phyloP scores from a whole-genome alignment of 2,888 invertebrate genomes.

The Pterobdella sp. region DNA sequence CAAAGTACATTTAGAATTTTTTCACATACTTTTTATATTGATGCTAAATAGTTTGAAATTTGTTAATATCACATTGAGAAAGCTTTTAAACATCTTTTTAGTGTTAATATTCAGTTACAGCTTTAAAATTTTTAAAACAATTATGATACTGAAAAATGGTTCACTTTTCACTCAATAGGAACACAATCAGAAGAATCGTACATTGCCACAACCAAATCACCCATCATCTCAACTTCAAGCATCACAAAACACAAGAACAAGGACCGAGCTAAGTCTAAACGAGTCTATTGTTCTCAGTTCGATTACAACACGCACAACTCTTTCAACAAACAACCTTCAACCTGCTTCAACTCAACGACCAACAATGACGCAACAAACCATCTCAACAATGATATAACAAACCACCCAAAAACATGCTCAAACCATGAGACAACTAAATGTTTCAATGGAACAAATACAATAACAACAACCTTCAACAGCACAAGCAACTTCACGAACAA shows the following conservation, averaged over 20 bases:
- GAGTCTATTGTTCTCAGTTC: not conserved
- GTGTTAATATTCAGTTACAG: not conserved
- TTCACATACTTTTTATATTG: too few relatives aligned
- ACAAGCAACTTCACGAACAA: not conserved
- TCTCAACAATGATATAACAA: not conserved
- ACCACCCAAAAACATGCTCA: not conserved
- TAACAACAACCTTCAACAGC: conserved; percentile 13
- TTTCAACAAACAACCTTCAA: too few relatives aligned
- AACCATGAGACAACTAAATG: not conserved
- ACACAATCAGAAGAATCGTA: not conserved
- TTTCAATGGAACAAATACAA: not conserved
- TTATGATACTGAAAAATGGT: not conserved
- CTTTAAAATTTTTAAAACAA: not conserved
- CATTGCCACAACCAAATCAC: not conserved
- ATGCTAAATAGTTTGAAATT: not conserved
- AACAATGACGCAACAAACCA: not conserved
- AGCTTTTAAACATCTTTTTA: not conserved
- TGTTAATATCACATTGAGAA: not conserved
- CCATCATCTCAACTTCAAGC: not conserved
- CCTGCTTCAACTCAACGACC: too few relatives aligned
- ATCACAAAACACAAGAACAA: not conserved
- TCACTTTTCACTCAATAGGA: not conserved
- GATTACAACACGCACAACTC: not conserved
- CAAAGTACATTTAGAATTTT: too few relatives aligned
- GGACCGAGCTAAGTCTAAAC: not conserved